These are phyloP conservation scores for Tympanoctomys barrerae DNA, from an alignment of 2,797 vertebrate genomes.

Conservation along the genomic window DNA sequence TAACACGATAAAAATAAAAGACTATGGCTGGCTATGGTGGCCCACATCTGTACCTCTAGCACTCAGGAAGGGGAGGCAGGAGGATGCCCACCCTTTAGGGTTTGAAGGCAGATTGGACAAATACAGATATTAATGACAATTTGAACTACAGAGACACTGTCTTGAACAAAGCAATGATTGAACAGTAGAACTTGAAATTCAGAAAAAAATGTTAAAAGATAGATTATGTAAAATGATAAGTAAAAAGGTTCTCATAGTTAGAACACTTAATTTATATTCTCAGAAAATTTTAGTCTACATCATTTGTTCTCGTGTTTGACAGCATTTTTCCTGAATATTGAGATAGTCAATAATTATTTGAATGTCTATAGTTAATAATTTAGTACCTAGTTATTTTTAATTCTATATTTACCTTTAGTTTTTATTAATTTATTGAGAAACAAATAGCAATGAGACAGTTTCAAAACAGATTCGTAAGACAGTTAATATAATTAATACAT, in stretches of 20 bases:
- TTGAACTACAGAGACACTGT: background rate
- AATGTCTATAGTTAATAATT: background rate
- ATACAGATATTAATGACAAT: background rate
- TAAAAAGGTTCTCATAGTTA: background rate
- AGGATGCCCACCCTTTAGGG: background rate
- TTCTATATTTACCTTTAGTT: background rate
- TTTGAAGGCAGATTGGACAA: background rate
- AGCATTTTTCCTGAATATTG: background rate
- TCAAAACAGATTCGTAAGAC: too few species aligned
- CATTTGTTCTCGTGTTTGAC: background rate
- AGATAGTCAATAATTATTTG: background rate
- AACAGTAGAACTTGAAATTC: background rate
- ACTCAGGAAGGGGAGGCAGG: background rate
- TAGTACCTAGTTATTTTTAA: background rate
- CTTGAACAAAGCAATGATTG: background rate
- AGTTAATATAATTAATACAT: too few species aligned
- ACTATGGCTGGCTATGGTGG: background rate
- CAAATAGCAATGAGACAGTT: too few species aligned
- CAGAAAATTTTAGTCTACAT: background rate
- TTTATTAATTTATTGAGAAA: too few species aligned
- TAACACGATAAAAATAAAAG: background rate
- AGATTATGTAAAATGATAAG: background rate
- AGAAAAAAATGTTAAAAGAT: background rate
- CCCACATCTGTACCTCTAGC: background rate
- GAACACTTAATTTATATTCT: background rate